phyloP scores from a whole-genome alignment of 2,797 vertebrate species.

The Typhlichthys subterraneus region DNA sequence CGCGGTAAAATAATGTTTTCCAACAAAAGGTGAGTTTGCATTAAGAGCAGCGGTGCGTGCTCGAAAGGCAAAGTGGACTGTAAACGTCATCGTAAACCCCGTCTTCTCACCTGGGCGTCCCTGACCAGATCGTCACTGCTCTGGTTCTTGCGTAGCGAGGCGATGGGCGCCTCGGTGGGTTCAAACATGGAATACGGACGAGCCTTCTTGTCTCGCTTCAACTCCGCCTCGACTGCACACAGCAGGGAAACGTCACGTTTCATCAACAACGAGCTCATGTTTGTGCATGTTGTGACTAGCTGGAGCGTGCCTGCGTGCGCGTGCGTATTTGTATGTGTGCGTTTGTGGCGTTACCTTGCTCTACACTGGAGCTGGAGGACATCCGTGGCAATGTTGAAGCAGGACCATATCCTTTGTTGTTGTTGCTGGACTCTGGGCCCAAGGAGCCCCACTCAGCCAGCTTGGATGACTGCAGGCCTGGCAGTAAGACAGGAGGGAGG shows the following conservation, averaged over 20 bases:
- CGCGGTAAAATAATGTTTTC: no score
- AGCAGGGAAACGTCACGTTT: no score
- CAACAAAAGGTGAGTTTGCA: no score
- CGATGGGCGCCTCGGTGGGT: constrained; percentile 77
- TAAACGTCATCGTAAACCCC: neutral
- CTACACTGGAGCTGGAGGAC: constrained; percentile 48
- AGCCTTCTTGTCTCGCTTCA: constrained; percentile 86
- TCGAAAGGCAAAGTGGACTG: no score
- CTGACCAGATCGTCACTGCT: constrained; percentile 93
- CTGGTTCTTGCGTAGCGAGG: constrained; percentile 90
- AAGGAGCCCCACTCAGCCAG: constrained; percentile 64
- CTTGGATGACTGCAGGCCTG: constrained; percentile 68
- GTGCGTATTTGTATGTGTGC: neutral
- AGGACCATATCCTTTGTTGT: constrained; percentile 57
- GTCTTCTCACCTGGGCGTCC: constrained; percentile 84
- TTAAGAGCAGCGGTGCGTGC: no score
- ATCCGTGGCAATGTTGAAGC: constrained; percentile 77
- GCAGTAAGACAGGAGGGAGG: neutral
- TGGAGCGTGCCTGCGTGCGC: neutral
- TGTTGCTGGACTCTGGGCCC: constrained; percentile 51
- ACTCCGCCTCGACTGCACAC: constrained; percentile 79
- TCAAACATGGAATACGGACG: constrained; percentile 96
- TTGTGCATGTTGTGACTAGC: no score
- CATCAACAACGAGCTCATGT: no score
- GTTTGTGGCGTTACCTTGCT: constrained; percentile 63